A percentile compares a stretch with the other conserved stretches of the same genome.
Conservation (phyloP, 2,113 vertebrate genomes). For the Limanda limanda region DNA sequence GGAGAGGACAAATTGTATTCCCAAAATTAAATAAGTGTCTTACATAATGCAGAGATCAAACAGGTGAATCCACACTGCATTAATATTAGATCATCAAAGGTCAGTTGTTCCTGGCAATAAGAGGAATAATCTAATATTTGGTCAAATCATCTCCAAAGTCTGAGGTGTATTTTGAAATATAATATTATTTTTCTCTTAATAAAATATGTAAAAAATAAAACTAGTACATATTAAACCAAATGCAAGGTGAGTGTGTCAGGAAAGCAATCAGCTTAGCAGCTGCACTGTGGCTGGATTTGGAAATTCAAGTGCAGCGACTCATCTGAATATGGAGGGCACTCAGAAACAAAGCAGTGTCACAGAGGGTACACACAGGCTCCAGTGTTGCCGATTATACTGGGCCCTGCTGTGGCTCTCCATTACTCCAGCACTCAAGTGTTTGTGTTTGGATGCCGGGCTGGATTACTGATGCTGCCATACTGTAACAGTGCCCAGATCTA, state of each 20-base stretch:
- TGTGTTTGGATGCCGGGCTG: conserved; percentile 62
- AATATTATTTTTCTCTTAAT: neutral
- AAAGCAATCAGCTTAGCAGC: conserved; percentile 55
- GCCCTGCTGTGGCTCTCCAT: conserved; percentile 66
- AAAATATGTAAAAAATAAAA: neutral
- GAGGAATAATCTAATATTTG: too few relatives aligned
- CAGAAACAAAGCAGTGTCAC: conserved; percentile 66
- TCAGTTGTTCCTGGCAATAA: neutral
- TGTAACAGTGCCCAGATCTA: conserved; percentile 43
- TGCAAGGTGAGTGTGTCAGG: conserved; percentile 13
- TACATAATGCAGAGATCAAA: conserved; percentile 7
- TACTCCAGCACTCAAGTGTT: conserved; percentile 68
- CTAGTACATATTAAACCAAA: conserved; percentile 24
- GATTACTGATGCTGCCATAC: conserved; percentile 44
- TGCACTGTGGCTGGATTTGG: conserved; percentile 44
- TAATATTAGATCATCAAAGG: conserved; percentile 22
- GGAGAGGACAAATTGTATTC: neutral
- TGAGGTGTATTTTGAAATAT: too few relatives aligned
- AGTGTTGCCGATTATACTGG: conserved; percentile 60
- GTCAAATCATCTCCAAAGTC: too few relatives aligned
- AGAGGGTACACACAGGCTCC: conserved; percentile 60
- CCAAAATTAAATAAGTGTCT: neutral
- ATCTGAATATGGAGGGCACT: conserved; percentile 74
- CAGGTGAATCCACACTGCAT: neutral
- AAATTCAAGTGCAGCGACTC: conserved; percentile 57